Conservation (phyloP, 2,888 invertebrate species). For the Sinopyrophorus schimmeli region DNA sequence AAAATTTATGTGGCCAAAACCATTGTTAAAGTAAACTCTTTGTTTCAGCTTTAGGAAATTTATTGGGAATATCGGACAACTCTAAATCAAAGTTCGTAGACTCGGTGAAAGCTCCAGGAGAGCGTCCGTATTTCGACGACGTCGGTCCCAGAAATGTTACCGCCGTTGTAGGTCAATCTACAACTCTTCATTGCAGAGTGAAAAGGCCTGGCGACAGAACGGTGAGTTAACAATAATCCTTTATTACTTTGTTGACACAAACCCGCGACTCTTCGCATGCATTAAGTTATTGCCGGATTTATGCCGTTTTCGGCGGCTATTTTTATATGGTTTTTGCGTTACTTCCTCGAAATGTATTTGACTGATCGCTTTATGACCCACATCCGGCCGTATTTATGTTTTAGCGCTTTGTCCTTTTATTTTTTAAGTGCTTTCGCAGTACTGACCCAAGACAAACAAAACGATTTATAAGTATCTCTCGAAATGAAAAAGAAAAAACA, state of each 20-base stretch:
- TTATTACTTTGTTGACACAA: conserved; percentile 25
- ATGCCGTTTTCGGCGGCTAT: conserved; percentile 7
- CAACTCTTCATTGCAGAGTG: conserved; percentile 78
- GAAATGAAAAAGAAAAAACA: too few species aligned
- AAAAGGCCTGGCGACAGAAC: conserved; percentile 86
- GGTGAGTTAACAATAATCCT: conserved; percentile 60
- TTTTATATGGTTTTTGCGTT: conserved; percentile 18
- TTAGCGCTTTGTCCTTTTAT: not conserved
- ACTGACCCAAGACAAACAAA: not conserved
- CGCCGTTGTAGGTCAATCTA: conserved; percentile 80
- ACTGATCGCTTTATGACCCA: conserved; percentile 4
- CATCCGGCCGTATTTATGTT: not conserved
- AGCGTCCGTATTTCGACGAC: conserved; percentile 83
- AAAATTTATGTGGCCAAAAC: too few species aligned
- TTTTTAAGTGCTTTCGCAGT: not conserved
- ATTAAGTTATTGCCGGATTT: conserved; percentile 17
- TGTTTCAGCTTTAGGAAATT: conserved; percentile 35
- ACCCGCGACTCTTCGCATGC: conserved; percentile 18
- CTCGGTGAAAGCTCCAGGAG: conserved; percentile 52
- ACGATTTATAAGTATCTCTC: too few species aligned
- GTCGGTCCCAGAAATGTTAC: conserved; percentile 81
- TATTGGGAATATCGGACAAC: conserved; percentile 31
- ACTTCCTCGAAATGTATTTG: conserved; percentile 4
- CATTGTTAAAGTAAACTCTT: conserved; percentile 10
- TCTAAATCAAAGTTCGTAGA: conserved; percentile 37